Conservation (phyloP, 2,797 vertebrate genomes). For the Phrynocephalus forsythii region DNA sequence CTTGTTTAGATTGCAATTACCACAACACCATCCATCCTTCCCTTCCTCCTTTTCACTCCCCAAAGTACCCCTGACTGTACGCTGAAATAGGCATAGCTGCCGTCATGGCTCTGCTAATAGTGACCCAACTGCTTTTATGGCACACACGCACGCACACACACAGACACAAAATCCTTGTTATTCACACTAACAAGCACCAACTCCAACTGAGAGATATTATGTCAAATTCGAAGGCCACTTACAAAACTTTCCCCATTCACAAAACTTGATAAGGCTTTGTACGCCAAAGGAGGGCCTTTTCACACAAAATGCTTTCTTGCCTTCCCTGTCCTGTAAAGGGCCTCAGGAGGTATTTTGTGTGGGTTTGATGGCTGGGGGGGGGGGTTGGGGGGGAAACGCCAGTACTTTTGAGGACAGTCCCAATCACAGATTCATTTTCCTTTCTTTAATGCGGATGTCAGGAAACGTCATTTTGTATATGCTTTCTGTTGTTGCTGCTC, state of each 20-base stretch:
- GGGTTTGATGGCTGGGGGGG: neutral
- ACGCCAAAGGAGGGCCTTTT: constrained; percentile 67
- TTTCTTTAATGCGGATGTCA: constrained; percentile 61
- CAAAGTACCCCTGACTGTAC: constrained; percentile 74
- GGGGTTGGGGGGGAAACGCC: constrained; percentile 38
- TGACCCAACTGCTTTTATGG: constrained; percentile 79
- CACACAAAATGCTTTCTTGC: constrained; percentile 70
- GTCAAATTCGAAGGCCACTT: constrained; percentile 74
- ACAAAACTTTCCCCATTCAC: constrained; percentile 74
- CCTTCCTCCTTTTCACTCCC: constrained; percentile 70
- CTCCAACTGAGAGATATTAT: constrained; percentile 76
- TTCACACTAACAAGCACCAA: constrained; percentile 71
- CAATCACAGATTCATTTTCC: constrained; percentile 47
- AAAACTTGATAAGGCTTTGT: constrained; percentile 70
- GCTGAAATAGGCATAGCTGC: constrained; percentile 75
- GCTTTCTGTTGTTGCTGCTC: constrained; percentile 29
- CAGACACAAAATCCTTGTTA: constrained; percentile 55
- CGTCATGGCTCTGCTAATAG: constrained; percentile 76
- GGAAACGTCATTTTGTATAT: constrained; percentile 20
- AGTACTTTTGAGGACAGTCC: constrained; percentile 69
- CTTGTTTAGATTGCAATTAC: constrained; percentile 72
- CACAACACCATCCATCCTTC: constrained; percentile 76
- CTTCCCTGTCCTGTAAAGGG: constrained; percentile 65
- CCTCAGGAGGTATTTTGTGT: constrained; percentile 66
- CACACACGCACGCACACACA: constrained; percentile 13